Evolutionary conservation across 1,140 invertebrate species (phyloP), one percentile per base, ranked within the genome.

Genomic region (Drosophila setifemur): DNA sequence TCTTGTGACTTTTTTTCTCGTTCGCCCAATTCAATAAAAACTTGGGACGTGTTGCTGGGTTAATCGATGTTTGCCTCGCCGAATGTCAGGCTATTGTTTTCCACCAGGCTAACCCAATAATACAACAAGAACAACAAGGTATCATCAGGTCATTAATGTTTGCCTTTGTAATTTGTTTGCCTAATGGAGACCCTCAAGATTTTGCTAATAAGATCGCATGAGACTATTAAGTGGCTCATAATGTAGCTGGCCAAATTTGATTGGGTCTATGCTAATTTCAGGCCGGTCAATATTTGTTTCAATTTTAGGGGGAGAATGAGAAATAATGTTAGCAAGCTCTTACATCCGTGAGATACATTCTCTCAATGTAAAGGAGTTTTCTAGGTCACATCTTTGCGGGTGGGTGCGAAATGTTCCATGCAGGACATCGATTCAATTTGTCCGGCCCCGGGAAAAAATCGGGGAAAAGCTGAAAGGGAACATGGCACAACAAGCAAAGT

Each of bases 11-110:
- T n/a, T n/a, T 71, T 21, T 37, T 58, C 40, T 45, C 29, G 33
- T 12, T 45, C 64, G 53, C 26, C 66, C 52, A 69, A 71, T 71
- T 58, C 67, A 69, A 71, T 71, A 71, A 70, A 44, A 70, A 71
- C 28, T 48, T 44, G 45, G 37, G 37, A 71, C 52, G 67, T 69
- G 67, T 71, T 71, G 67, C 66, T 28, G 28, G 35, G 28, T 49
- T 49, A 69, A 71, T 71, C 68, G 68, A 60, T 69, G 45, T 26
- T 37, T 23, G 47, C n/a, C 42, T 6, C 47, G 7, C 12, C 4
- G 21, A 26, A 60, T 52, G 18, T 31, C 26, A 4, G 31, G 11
- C 21, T 2, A 9, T 19, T 31, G 35, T 14, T 50, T 50, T 31
- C 21, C 28, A 5, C 19, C n/a, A 19, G 40, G 19, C 28, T 35